phyloP scores from a whole-genome alignment of 1,140 invertebrate species.

The Trichonephila clavata region DNA sequence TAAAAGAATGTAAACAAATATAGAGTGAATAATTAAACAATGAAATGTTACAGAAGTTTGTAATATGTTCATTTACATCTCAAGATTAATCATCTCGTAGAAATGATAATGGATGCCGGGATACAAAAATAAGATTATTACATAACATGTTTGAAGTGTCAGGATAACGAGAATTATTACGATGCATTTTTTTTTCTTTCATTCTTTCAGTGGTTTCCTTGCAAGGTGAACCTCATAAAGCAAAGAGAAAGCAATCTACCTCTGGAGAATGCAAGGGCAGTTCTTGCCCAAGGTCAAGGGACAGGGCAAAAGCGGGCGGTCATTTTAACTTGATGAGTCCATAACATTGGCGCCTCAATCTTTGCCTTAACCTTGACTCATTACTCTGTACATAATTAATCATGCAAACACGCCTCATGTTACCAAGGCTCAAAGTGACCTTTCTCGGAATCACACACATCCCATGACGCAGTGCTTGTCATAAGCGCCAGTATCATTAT shows the following conservation, averaged over 20 bases:
- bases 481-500: too few relatives aligned
- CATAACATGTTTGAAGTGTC: background rate
- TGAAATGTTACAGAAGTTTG: background rate
- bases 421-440: slow-evolving; percentile 11
- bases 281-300: slow-evolving; percentile 54
- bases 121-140: background rate
- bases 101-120: background rate
- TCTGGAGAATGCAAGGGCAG: background rate
- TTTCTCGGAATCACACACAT: background rate
- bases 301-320: background rate
- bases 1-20: too few relatives aligned
- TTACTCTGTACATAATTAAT: slow-evolving; percentile 26
- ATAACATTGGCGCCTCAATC: slow-evolving; percentile 24
- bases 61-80: background rate
- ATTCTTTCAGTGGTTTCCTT: background rate
- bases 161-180: too few relatives aligned
- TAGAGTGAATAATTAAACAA: too few relatives aligned
- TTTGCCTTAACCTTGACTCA: slow-evolving; percentile 47
- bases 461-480: background rate
- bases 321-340: background rate
- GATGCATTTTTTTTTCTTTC: background rate
- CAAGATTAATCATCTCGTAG: background rate
- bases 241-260: too few relatives aligned
- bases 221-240: slow-evolving; percentile 38
- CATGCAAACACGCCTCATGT: slow-evolving; percentile 43